Conservation (phyloP, 2,888 invertebrate species). For the Aradus depressus region DNA sequence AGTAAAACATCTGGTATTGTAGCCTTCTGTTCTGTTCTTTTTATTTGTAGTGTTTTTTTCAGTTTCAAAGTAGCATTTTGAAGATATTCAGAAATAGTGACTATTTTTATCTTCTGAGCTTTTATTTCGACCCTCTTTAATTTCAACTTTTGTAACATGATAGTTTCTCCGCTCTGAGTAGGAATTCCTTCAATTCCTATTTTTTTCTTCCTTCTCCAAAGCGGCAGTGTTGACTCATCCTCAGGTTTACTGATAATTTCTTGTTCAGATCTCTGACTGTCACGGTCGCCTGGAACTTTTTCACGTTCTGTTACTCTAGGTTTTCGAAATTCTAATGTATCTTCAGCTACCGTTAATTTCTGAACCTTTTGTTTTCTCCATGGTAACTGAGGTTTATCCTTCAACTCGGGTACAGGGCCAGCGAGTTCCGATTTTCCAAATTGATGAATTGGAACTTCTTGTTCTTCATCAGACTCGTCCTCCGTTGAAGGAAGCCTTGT, state of each 20-base stretch:
- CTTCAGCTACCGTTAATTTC: not conserved
- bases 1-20: conserved; percentile 54
- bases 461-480: conserved; percentile 28
- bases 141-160: not conserved
- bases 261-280: conserved; percentile 1
- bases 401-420: conserved; percentile 22
- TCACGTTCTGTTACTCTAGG: conserved; percentile 7
- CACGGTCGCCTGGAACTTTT: conserved; percentile 19
- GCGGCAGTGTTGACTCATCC: conserved; percentile 33
- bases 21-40: conserved; percentile 36
- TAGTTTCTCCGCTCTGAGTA: no score
- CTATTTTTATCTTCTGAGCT: conserved; percentile 22
- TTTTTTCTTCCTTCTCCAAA: conserved; percentile 14
- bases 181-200: no score
- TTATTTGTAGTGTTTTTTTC: conserved; percentile 28
- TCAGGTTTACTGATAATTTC: conserved; percentile 33
- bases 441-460: conserved; percentile 20
- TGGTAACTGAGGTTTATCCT: conserved; percentile 30
- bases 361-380: conserved; percentile 29
- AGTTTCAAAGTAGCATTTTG: conserved; percentile 48
- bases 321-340: not conserved
- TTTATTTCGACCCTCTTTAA: conserved; percentile 6
- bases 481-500: conserved; percentile 19
- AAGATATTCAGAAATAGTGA: conserved; percentile 41
- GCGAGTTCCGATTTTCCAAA: conserved; percentile 16